Percentiles rank a stretch among this genome's conserved stretches.
These are phyloP conservation scores for Branchellion lobata DNA, from an alignment of 2,888 invertebrate genomes.

Conservation along the genomic window DNA sequence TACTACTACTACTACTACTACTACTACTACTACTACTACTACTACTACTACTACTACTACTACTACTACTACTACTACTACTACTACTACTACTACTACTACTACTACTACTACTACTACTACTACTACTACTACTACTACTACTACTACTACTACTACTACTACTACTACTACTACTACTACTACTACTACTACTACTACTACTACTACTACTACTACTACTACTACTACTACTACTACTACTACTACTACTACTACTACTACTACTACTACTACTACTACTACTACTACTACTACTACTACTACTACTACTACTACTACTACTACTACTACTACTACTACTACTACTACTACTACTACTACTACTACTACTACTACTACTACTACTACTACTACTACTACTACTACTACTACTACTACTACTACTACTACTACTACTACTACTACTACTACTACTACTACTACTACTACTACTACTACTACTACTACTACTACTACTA, in stretches of 20 bases:
- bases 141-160: conserved; percentile 39
- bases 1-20: conserved; percentile 40
- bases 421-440: conserved; percentile 36
- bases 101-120: conserved; percentile 38
- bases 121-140: conserved; percentile 37
- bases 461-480: conserved; percentile 32
- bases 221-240: conserved; percentile 32
- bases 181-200: conserved; percentile 36
- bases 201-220: conserved; percentile 40
- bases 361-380: conserved; percentile 37
- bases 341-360: conserved; percentile 38
- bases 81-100: conserved; percentile 35
- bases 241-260: conserved; percentile 40
- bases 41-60: conserved; percentile 38
- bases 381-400: conserved; percentile 39
- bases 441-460: conserved; percentile 40
- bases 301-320: conserved; percentile 40
- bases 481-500: conserved; percentile 40
- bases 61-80: conserved; percentile 40
- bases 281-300: conserved; percentile 38
- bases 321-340: conserved; percentile 35
- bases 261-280: conserved; percentile 37
- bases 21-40: conserved; percentile 37
- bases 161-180: conserved; percentile 40
- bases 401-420: conserved; percentile 40